Base-by-base conservation (phyloP, 2,797 vertebrate genomes). In the Amblyopsis hoosieri region DNA sequence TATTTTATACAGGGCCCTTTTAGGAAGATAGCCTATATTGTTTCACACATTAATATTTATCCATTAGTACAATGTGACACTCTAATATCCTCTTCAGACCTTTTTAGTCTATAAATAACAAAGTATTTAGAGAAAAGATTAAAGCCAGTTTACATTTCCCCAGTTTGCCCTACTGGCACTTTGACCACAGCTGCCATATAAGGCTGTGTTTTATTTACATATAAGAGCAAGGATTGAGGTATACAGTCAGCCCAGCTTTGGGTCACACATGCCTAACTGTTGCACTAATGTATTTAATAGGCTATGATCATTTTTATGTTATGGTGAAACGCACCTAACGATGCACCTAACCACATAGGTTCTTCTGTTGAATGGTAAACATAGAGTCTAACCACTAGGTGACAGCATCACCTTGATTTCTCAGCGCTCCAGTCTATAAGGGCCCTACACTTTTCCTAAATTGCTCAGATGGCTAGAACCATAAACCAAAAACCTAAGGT, bases 341-440 rank as follows among this genome's bases (percentile, higher is more conserved):
- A 37, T 37, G 8, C 5, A 8, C 33, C 7, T 1, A 6, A 9
- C 33, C 33, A 37, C 3, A 29, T 29, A 3, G 23, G 23, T 29
- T 29, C 3, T 29, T 29, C 23, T 29, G 23, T 29, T 12, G n/a
- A 11, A 59, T 33, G 47, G 72, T 68, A 77, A 81, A n/a, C 71
- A 64, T 78, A 57, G 47, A 4, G 61, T 84, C 54, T 57, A 71
- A 54, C 90, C 91, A 90, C 91, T 91, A 91, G 91, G 82, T 82
- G 90, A 78, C 90, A 87, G 85, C 79, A 82, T 73, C 75, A 76
- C 75, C 81, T 80, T 74, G 78, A 74, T 72, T 64, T 77, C 72
- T 76, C 63, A 12, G 57, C 47, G 61, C 51, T 47, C 51, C 53
- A 42, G 15, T 9, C 8, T 9, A 6, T 9, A 37, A 9, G 2